Base-by-base conservation (phyloP, 2,888 invertebrate species). In the Pachydiplax longipennis region DNA sequence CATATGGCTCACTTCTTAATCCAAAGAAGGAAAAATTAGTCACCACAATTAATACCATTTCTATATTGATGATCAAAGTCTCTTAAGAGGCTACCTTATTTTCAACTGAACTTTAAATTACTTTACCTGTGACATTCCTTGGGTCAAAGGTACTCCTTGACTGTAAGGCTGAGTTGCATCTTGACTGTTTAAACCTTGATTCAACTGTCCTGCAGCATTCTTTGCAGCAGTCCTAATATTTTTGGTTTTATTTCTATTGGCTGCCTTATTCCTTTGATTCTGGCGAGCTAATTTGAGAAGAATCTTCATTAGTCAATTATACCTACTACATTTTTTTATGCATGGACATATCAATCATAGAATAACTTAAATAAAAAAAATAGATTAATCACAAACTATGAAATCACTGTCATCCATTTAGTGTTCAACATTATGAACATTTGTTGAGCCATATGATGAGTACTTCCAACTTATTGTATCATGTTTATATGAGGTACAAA, bases 161-260 rank as follows among this genome's bases (percentile, higher is more conserved):
- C 94, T 95, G 92, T 95, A 96, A 91, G 96, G 96, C 93, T 98
- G 98, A 8, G 97, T 97, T 81, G 97, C 96, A 93, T 96, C 96
- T 93, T 97, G 97, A 91, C 94, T 94, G n/a, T 94, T 94, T 35
- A 91, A 91, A 2, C 94, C 94, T 87, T 94, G 93, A 0, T 94
- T 93, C 25, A 94, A 37, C 87, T 65, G 92, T 0, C 93, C 93
- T 3, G 92, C 92, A 61, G 93, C 93, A 90, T 92, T 93, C 53
- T 92, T 93, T 8, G 92, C 92, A 0, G 92, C 90, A 0, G 92
- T 83, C 0, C 92, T 87, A 0, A 92, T 91, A 10, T 93, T 93
- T 2, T 92, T 95, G 95, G 92, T 95, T 95, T 58, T 95, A 95
- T 91, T 94, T 94, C 90, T 92, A 91, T 92, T 92, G 91, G 92